These are phyloP conservation scores for Paraplagusia blochii DNA, from an alignment of 2,113 vertebrate species.

Conservation along the genomic window DNA sequence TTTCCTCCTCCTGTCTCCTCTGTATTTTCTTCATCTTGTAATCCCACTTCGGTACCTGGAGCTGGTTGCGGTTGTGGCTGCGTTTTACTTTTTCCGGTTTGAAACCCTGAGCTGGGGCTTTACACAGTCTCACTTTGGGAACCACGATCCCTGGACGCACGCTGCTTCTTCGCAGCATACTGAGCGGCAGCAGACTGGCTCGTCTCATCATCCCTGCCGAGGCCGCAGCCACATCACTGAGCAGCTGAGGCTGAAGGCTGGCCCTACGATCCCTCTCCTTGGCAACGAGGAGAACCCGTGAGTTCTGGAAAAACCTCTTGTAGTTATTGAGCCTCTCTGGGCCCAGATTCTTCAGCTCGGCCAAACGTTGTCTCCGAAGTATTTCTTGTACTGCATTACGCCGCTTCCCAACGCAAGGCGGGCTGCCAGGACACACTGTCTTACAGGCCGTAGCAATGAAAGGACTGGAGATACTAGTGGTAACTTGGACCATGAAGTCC, in stretches of 20 bases:
- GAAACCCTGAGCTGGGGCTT: slow-evolving; percentile 80
- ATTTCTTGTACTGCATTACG: slow-evolving; percentile 88
- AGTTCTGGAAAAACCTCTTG: slow-evolving; percentile 79
- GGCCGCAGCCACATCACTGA: slow-evolving; percentile 33
- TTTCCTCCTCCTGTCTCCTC: slow-evolving; percentile 77
- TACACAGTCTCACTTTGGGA: slow-evolving; percentile 86
- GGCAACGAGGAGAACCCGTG: slow-evolving; percentile 66
- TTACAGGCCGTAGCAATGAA: slow-evolving; percentile 82
- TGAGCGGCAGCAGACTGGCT: slow-evolving; percentile 82
- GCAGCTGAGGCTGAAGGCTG: slow-evolving; percentile 74
- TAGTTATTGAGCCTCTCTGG: slow-evolving; percentile 68
- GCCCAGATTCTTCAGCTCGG: slow-evolving; percentile 63
- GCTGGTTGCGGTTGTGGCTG: slow-evolving; percentile 68
- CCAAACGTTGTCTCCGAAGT: slow-evolving; percentile 69
- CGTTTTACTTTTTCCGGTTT: slow-evolving; percentile 70
- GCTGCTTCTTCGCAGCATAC: slow-evolving; percentile 82
- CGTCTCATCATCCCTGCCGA: slow-evolving; percentile 72
- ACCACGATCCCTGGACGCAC: slow-evolving; percentile 84
- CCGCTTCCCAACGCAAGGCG: slow-evolving; percentile 84
- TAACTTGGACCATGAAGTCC: slow-evolving; percentile 89
- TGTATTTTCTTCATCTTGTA: slow-evolving; percentile 90
- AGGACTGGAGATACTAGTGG: slow-evolving; percentile 83
- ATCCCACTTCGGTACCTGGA: slow-evolving; percentile 91
- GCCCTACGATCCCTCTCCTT: slow-evolving; percentile 72
- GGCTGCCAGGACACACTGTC: slow-evolving; percentile 84